Evolutionary conservation across 2,797 vertebrate genomes (phyloP), one percentile per base, ranked within the genome.

Genomic region (Neosilurus hyrtlii): DNA sequence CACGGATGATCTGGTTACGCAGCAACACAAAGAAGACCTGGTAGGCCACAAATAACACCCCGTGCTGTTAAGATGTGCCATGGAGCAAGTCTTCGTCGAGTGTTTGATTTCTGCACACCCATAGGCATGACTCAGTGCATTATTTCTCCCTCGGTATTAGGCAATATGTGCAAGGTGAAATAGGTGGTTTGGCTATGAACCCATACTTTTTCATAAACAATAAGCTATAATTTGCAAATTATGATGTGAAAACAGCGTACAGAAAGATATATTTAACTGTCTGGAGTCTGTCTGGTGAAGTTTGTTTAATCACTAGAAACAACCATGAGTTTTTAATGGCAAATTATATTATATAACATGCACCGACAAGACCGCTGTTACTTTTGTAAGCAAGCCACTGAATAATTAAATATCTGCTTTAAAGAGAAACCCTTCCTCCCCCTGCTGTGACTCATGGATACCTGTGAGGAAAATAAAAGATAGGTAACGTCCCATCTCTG

Each of bases 341-440:
- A 79, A 61, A 84, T 80, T 65, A 73, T 30, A 75, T 82, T 65
- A 73, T 30, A 75, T 82, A 35, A 80, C 74, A 82, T 59, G 84
- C 80, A 72, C 52, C 65, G 82, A 79, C 75, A 85, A 62, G 80
- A 77, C 76, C 76, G 61, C 66, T 54, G 67, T 79, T 79, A 62
- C 54, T 62, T 43, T 65, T 62, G 52, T 35, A 67, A 71, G 75
- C 68, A 79, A 85, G 20, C 18, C 81, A 61, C 9, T 14, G 70
- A 61, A 82, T 70, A 43, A 85, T 79, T 85, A 70, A 82, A 30
- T 30, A 79, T 79, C 66, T 63, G 80, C n/a, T 18, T 30, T 12
- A 10, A 22, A 66, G 62, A 82, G 51, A 63, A 82, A 67, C 43
- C n/a, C 67, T 63, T 59, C 11, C 59, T 63, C 59, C 11, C 59